Conservation (phyloP, 2,113 vertebrate species). For the Hippocampus guttulatus region DNA sequence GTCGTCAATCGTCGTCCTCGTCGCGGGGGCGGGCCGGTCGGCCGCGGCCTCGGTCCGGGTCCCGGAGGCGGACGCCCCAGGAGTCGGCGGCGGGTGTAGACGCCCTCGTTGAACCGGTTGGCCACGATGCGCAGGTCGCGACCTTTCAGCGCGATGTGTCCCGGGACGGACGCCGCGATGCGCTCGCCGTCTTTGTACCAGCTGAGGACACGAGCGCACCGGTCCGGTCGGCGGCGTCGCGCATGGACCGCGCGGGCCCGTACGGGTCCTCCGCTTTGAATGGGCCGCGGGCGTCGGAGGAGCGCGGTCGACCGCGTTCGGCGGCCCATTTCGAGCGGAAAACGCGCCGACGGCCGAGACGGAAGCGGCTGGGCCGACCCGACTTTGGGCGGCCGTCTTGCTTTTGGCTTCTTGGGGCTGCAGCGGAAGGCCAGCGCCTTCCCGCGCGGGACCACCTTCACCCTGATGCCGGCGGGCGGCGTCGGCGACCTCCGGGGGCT, state of each 20-base stretch:
- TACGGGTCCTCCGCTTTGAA: too few species aligned
- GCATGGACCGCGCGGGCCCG: too few species aligned
- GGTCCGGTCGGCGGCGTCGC: neutral
- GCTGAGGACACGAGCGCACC: slow-evolving; percentile 40
- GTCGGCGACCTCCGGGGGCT: slow-evolving; percentile 60
- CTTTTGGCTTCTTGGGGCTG: slow-evolving; percentile 56
- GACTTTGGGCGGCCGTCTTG: slow-evolving; percentile 59
- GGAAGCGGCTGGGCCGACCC: slow-evolving; percentile 55
- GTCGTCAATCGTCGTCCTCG: too few species aligned
- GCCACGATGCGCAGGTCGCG: slow-evolving; percentile 71
- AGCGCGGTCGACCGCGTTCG: too few species aligned
- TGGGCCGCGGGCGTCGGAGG: too few species aligned
- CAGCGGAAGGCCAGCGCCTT: slow-evolving; percentile 79
- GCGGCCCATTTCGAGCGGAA: too few species aligned
- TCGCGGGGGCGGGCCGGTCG: neutral
- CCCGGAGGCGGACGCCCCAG: slow-evolving; percentile 69
- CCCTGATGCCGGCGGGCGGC: slow-evolving; percentile 63
- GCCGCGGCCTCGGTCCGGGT: neutral
- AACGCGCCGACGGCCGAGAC: too few species aligned
- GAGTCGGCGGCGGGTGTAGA: slow-evolving; percentile 77
- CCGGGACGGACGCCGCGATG: slow-evolving; percentile 69
- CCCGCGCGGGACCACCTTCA: slow-evolving; percentile 73
- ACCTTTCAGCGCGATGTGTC: slow-evolving; percentile 71
- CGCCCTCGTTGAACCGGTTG: slow-evolving; percentile 75
- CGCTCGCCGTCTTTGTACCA: slow-evolving; percentile 81